Conservation (phyloP, 2,113 vertebrate genomes). For the Beaufortia kweichowensis region DNA sequence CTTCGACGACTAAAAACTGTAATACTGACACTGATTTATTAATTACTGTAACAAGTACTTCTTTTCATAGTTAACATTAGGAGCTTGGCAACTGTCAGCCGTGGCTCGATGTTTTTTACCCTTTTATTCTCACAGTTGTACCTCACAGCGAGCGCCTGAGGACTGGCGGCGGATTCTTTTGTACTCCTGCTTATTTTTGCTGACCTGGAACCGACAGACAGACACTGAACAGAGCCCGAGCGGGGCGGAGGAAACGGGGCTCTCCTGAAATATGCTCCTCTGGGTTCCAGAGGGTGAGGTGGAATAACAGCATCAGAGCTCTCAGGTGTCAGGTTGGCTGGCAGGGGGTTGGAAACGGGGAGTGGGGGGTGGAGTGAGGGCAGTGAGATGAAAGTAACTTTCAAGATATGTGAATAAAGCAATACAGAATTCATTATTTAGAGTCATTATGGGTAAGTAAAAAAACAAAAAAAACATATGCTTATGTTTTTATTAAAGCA, state of each 20-base stretch:
- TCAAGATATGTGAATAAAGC: not conserved
- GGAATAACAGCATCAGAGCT: conserved; percentile 56
- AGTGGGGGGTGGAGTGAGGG: conserved; percentile 19
- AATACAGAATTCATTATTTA: not conserved
- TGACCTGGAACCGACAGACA: conserved; percentile 25
- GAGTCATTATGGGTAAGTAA: too few species aligned
- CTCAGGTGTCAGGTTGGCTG: conserved; percentile 55
- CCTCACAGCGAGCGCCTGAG: conserved; percentile 14
- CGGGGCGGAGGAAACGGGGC: conserved; percentile 32
- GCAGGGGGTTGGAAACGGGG: not conserved
- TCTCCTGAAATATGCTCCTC: conserved; percentile 51
- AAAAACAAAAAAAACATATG: too few species aligned
- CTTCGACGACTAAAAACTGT: not conserved
- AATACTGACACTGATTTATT: not conserved
- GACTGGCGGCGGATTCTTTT: conserved; percentile 18
- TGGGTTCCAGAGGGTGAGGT: conserved; percentile 40
- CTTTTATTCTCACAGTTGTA: conserved; percentile 1
- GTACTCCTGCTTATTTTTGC: conserved; percentile 37
- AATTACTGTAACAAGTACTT: not conserved
- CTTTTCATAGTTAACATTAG: too few species aligned
- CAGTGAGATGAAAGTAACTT: conserved; percentile 49
- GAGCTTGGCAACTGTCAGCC: not conserved
- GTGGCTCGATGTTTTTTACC: not conserved
- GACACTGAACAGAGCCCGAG: conserved; percentile 25
- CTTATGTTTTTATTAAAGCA: not conserved